Base-by-base conservation (phyloP, 2,113 vertebrate species). In the Hiodon alosoides region DNA sequence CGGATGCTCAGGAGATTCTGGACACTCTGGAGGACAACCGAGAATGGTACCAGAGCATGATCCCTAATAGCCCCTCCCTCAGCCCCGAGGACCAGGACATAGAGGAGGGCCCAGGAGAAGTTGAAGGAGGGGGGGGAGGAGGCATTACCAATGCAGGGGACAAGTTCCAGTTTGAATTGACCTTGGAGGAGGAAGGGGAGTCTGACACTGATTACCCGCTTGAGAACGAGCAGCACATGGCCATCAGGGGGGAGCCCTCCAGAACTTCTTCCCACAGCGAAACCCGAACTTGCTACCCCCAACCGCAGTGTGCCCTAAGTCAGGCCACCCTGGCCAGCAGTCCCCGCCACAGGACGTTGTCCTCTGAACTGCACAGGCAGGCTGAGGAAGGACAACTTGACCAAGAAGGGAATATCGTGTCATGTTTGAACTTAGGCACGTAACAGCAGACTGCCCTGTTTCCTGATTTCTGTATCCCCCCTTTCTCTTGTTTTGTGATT, bases 1-100 rank as follows among this genome's bases (percentile, higher is more conserved):
- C 95, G 0, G 95, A 96, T 0, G 95, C 95, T 2, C 95, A 97
- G 82, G 95, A 93, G 79, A 92, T 98, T 79, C 84, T 98, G 78
- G 95, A 96, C 87, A 96, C 91, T 0, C 84, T 97, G 78, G 95
- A 98, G 83, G 95, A 98, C 82, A 97, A 98, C 86, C 87, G 95
- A 7, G 94, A 97, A 47, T 98, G 95, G 95, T 98, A 96, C 85
- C 95, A 96, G 83, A 95, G 94, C 86, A 95, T 94, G 93, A 95
- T 98, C 78, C 91, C 94, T 0, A 90, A 86, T 80, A 98, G 95
- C 83, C 96, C 96, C 0, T 90, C 84, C 2, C 90, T 87, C 0
- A 78, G 85, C 0, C 84, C 87, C 0, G 79, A 90, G 5, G 81
- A 5, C 0, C 77, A 53, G 1, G 79, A 76, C 0, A 82, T 3